Base-by-base conservation (phyloP, 2,888 invertebrate species). In the Corbicula japonica region DNA sequence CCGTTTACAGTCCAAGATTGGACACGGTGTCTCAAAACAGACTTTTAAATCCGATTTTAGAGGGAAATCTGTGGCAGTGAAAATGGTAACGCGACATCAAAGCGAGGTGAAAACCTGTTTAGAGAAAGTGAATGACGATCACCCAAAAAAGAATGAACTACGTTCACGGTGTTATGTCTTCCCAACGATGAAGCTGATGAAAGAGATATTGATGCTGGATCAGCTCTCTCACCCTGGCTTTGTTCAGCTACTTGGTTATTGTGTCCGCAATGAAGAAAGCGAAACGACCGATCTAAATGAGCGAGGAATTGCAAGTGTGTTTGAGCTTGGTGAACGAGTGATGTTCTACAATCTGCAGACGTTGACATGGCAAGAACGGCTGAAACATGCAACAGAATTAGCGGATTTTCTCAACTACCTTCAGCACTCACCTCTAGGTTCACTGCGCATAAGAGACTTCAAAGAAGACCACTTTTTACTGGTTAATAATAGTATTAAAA, bases 1-100 rank as follows among this genome's bases (percentile, higher is more conserved):
- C 46, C 81, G 84, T 54, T 71, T 92, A 12, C 85, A 86, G 50
- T 84, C 85, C 46, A 91, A 92, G 80, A 84, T 92, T 10, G 92
- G 92, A 3, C 91, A 91, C 48, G 92, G 92, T 1, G 91, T 92
- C 1, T 88, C 92, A 15, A 92, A 92, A 68, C 92, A 92, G 72
- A 90, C 92, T 0, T 92, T 89, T 75, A 85, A 88, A 6, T 91
- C 90, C 4, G 76, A 85, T n/a, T 88, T 86, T 63, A 72, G 82
- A 0, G 89, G 88, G 0, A 60, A 72, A 26, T 83, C 85, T 35
- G 88, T 92, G 0, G 92, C 90, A 4, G 91, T 92, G 10, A 92
- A 91, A 73, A 92, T 92, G 92, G 92, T 92, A 4, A 92, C 92
- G 2, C 80, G 91, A 15, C 91, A 92, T 70, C 89, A 90, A 50